Evolutionary conservation across 2,888 invertebrate genomes (phyloP), one percentile per base, ranked within the genome.

Genomic region (Isoperla grammatica): DNA sequence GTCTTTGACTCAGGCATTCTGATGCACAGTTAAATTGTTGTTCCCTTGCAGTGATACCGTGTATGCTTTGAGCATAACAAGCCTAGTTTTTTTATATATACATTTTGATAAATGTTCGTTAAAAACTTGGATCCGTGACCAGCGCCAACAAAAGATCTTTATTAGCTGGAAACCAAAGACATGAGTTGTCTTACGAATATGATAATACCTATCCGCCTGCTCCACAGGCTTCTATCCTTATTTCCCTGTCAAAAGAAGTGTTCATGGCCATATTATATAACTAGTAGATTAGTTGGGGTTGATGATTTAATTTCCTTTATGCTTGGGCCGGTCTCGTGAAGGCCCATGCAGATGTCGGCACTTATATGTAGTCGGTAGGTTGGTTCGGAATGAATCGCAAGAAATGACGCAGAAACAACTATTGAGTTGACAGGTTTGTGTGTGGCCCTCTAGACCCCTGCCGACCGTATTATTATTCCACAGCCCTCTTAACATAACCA

Each of bases 371-470:
- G 29, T 29, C 8, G 29, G 29, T 29, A 29, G 29, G 29, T 23
- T 49, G 49, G 11, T 49, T 49, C 22, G 29, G 12, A n/a, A 23
- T 9, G 49, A 12, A 19, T 17, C 39, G 17, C 53, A n/a, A 37
- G 45, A 17, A 37, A 22, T 46, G 35, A 22, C 20, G 57, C 57
- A 57, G 45, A 37, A 57, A 49, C 22, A 43, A 17, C 2, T 12
- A 20, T 40, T 17, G 49, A 57, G 48, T 37, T 54, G 59, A 56
- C 59, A 59, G 55, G 59, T 59, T 46, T 54, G 29, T 59, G 59
- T 56, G 55, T 42, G 59, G 54, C 40, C 59, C 54, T 17, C 20
- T 19, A 13, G 22, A 17, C 42, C 42, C 50, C 29, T 19, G 23
- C 45, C 9, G 37, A 39, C n/a, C 19, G 8, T 35, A 53, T 53